Evolutionary conservation across 2,113 vertebrate genomes (phyloP).

Genomic region (Furnarius figulus): DNA sequence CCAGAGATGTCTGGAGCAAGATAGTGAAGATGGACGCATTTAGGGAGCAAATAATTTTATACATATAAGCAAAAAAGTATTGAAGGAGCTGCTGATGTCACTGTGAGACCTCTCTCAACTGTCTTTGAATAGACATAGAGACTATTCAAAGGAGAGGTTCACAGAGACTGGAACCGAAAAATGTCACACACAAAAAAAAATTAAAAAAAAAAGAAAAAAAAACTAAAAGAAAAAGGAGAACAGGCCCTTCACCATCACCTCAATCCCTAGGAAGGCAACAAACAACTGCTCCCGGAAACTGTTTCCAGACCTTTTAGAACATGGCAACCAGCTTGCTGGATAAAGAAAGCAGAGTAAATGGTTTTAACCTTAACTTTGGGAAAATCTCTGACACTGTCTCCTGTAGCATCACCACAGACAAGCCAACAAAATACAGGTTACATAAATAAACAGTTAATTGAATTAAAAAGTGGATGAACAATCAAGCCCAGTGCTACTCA

Average conservation of each 20-base stretch:
- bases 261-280: not conserved
- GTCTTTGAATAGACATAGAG: not conserved
- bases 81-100: not conserved
- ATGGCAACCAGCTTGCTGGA: not conserved
- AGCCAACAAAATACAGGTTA: not conserved
- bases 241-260: not conserved
- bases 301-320: not conserved
- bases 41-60: not conserved
- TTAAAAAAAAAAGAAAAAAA: not conserved
- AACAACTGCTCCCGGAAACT: not conserved
- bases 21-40: not conserved
- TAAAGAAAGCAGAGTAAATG: not conserved
- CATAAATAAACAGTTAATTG: not conserved
- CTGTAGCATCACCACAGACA: not conserved
- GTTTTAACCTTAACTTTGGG: not conserved
- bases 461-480: not conserved
- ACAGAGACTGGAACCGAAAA: not conserved
- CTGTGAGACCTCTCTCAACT: not conserved
- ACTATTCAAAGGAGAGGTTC: not conserved
- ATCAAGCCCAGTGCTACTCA: not conserved
- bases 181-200: not conserved
- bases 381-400: not conserved
- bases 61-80: not conserved
- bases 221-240: not conserved
- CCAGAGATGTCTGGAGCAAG: not conserved